Evolutionary conservation across 1,140 invertebrate species (phyloP).

Genomic region (Ceratina australensis): DNA sequence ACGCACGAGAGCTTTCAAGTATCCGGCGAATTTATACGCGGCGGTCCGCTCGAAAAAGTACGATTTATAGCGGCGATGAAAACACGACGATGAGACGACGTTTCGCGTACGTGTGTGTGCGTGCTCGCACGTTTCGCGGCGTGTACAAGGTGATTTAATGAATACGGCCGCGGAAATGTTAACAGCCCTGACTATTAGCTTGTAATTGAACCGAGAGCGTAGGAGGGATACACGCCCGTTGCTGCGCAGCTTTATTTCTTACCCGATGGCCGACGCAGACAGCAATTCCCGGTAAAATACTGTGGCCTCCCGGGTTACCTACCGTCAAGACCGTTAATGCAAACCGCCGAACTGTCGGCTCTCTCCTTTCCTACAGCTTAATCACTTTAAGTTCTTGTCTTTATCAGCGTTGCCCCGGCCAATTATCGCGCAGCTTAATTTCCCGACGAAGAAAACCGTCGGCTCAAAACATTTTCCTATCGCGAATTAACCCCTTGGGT

Average conservation of each 20-base stretch:
- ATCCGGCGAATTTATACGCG: slow-evolving; percentile 12
- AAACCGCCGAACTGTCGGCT: slow-evolving; percentile 60
- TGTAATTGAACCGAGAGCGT: slow-evolving; percentile 64
- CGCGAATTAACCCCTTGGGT: too few relatives aligned
- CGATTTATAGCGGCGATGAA: neutral
- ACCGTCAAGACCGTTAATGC: slow-evolving; percentile 64
- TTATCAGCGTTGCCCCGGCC: slow-evolving; percentile 59
- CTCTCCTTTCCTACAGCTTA: slow-evolving; percentile 63
- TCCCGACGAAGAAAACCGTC: neutral
- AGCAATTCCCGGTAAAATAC: slow-evolving; percentile 64
- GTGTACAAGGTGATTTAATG: slow-evolving; percentile 50
- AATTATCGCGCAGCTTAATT: slow-evolving; percentile 46
- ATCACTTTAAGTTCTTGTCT: slow-evolving; percentile 63
- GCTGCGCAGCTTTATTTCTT: slow-evolving; percentile 62
- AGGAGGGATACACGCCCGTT: slow-evolving; percentile 55
- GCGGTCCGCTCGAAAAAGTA: neutral
- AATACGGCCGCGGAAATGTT: slow-evolving; percentile 52
- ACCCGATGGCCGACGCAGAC: slow-evolving; percentile 60
- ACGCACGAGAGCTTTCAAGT: slow-evolving; percentile 2
- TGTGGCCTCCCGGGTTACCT: slow-evolving; percentile 47
- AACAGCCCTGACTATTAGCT: slow-evolving; percentile 47
- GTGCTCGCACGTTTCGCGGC: neutral
- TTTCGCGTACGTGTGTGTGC: neutral
- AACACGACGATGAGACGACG: slow-evolving; percentile 12
- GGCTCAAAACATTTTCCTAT: neutral